Evolutionary conservation across 2,888 invertebrate species (phyloP).

Genomic region (Neoscelio sp.): DNA sequence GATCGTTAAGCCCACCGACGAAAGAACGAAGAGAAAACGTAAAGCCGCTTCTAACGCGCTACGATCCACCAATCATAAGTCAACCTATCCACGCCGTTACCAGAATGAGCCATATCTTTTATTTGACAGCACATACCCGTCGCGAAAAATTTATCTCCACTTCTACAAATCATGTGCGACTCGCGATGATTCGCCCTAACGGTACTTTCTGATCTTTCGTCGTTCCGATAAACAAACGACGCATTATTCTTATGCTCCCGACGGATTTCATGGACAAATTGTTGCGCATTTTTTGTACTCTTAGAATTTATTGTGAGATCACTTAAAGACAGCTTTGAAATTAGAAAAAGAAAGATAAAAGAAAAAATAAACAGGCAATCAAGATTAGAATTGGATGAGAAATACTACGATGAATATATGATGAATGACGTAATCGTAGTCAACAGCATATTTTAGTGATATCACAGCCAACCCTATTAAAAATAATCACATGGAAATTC

Average conservation of each 20-base stretch:
- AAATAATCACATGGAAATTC: too few species aligned
- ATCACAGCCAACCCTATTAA: too few species aligned
- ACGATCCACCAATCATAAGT: constrained; percentile 60
- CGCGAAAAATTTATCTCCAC: constrained; percentile 57
- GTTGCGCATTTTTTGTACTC: neutral
- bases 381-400: too few species aligned
- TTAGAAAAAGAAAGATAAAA: too few species aligned
- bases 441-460: too few species aligned
- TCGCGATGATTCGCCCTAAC: constrained; percentile 51
- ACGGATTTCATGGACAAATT: constrained; percentile 30
- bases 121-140: constrained; percentile 58
- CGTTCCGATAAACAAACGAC: constrained; percentile 46
- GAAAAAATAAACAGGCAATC: too few species aligned
- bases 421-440: too few species aligned
- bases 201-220: constrained; percentile 53
- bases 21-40: constrained; percentile 53
- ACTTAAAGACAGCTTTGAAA: too few species aligned
- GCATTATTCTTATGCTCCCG: constrained; percentile 17
- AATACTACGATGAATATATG: too few species aligned
- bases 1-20: constrained; percentile 59
- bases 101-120: constrained; percentile 61
- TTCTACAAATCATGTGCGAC: constrained; percentile 55
- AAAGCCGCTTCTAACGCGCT: constrained; percentile 16
- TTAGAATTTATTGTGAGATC: too few species aligned
- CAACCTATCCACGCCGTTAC: constrained; percentile 55